Evolutionary conservation across 2,888 invertebrate genomes (phyloP), one percentile per base, ranked within the genome.

Genomic region (Scaptomyza reducta): DNA sequence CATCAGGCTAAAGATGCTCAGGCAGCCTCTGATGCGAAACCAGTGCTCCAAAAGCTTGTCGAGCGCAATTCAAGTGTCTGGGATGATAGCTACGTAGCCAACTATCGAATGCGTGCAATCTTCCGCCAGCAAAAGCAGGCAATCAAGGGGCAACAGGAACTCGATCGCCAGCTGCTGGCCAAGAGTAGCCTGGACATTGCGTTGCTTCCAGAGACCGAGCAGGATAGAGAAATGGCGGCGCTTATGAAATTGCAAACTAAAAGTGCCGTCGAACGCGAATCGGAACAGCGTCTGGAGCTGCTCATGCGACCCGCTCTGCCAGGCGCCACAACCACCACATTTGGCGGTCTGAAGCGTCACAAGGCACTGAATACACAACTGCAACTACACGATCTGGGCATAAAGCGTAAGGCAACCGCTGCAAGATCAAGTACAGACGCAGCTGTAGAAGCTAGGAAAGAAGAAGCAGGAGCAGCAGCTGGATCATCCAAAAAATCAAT

Each of bases 61-160:
- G 95, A 95, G 25, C 93, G 96, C 58, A 96, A 97, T 87, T 96
- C 97, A 83, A 94, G 94, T 49, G 94, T 95, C 0, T 97, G 97
- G 97, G 95, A 96, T 83, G 99, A 99, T 92, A 97, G 97, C 91
- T 99, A 98, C 90, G 94, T 95, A 59, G 96, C 98, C 0, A 99
- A 99, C 92, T 96, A 95, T 86, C 94, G 94, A 44, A 92, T 99
- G 25, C 93, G 99, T 60, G 94, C 96, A 46, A 94, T 94, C 79
- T 98, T 99, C 92, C 94, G 99, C 0, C 60, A 83, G 10, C 87
- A 94, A 79, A 96, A 96, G 92, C 95, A 95, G 82, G 96, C 96
- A 88, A 85, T 96, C 0, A 95, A 96, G 89, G 93, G 93, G 18
- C 92, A 94, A 45, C 93, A 94, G 76, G 94, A 94, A 6, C 92